Base-by-base conservation (phyloP, 2,113 vertebrate species). In the Columbina picui region DNA sequence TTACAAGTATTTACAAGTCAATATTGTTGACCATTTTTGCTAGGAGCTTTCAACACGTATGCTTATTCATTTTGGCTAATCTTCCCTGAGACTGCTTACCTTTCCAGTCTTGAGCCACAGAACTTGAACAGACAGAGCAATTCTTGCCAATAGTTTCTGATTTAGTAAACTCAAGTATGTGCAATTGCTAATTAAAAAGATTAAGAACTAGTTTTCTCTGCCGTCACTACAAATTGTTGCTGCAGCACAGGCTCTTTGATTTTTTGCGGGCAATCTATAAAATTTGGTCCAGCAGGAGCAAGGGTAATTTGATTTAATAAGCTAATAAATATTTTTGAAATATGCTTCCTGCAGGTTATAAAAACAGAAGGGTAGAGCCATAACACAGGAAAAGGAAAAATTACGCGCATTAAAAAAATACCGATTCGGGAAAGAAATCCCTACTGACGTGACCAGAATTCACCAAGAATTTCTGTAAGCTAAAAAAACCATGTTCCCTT, bases 301-400 rank as follows among this genome's bases (percentile, higher is more conserved):
- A 80, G 85, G 47, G 84, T 90, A 95, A 94, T 97, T 97, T 95
- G 84, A 96, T 97, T 97, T 96, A 96, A 96, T 97, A 95, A 97
- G 93, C 94, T 94, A 95, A 97, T 95, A 97, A 97, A 96, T 95
- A 96, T 88, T 89, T 96, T 84, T 94, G 91, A 97, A 95, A 94
- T 95, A 95, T 94, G 89, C 64, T 95, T 95, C 93, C 94, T 93
- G 84, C 73, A 83, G 93, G 89, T 95, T 96, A 87, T 95, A 88
- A 96, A 96, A 97, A 84, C 79, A 94, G 87, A 91, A 77, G 60
- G 47, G 45, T 80, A 93, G 89, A 95, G 59, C 89, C 41, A 45
- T 94, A 94, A 75, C 73, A 86, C 20, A 61, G 90, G 93, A 89
- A 96, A 84, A 78, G 57, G 73, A 68, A 94, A 96, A 97, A 91